Base-by-base conservation (phyloP, 2,113 vertebrate species). In the Lepus americanus region DNA sequence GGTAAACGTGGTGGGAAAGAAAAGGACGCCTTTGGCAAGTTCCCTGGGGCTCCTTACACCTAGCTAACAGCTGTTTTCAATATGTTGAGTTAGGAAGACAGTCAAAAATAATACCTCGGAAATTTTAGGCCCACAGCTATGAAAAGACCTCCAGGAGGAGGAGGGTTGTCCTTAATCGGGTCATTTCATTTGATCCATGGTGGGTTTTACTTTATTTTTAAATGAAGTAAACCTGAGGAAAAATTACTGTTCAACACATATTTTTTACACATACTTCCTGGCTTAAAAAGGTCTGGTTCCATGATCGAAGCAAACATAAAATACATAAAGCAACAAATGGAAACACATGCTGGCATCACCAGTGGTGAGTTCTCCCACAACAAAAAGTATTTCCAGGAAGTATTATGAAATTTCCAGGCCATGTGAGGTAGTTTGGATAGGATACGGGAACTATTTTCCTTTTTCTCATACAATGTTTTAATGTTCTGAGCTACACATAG, bases 1-100 rank as follows among this genome's bases (percentile, higher is more conserved):
- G 23, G 49, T 31, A 89, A 33, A 92, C 44, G 77, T 36, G 23
- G 0, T 29, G 53, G 36, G 84, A 87, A 44, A 90, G 76, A 86
- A 94, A 95, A 94, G 72, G 79, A 97, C 86, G 66, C 63, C 36
- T 66, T 81, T 94, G 94, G 73, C 76, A 96, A 96, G 97, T 89
- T 95, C 94, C 64, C 83, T 77, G 23, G 61, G 79, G 66, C 27
- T 53, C 55, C 17, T 86, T 80, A 29, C 44, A 95, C 0, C 91
- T 97, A 94, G 70, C 89, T 93, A 91, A 97, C 97, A 98, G 97
- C 96, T 98, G 97, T 94, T 98, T 98, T 97, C 97, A 98, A 98
- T 98, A 97, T 97, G 96, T 92, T 95, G 97, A 97, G 96, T 98
- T 98, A 98, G 97, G 95, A 97, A 98, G 98, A 97, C 70, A 98